Conservation (phyloP, 2,888 invertebrate species). For the Leptinotarsa juncta region DNA sequence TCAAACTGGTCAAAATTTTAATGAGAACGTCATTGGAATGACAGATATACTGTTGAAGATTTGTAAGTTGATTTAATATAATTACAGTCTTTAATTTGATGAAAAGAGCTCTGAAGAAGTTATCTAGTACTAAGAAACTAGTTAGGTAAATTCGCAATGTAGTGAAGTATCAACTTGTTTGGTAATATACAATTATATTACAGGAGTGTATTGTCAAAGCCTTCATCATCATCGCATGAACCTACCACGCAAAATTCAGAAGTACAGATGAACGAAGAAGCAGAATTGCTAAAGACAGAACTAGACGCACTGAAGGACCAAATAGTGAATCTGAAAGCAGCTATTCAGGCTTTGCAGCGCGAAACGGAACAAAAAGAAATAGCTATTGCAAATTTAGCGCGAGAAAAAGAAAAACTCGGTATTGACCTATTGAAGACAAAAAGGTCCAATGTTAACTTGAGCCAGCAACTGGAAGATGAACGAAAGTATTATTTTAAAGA, state of each 20-base stretch:
- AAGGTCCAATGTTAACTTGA: constrained; percentile 66
- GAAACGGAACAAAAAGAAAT: constrained; percentile 67
- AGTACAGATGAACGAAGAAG: constrained; percentile 45
- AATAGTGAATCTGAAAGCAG: constrained; percentile 65
- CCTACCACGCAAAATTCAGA: constrained; percentile 36
- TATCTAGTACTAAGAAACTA: constrained; percentile 54
- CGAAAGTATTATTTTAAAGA: constrained; percentile 69
- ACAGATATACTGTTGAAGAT: constrained; percentile 37
- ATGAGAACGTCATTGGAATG: constrained; percentile 39
- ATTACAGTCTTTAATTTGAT: constrained; percentile 44
- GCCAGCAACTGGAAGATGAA: constrained; percentile 70
- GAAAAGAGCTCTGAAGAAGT: constrained; percentile 55
- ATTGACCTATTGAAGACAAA: constrained; percentile 67
- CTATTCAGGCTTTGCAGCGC: constrained; percentile 65
- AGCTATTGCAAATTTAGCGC: constrained; percentile 65
- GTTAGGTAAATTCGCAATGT: constrained; percentile 52
- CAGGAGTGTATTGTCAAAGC: constrained; percentile 54
- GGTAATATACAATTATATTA: constrained; percentile 28
- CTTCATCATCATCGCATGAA: constrained; percentile 44
- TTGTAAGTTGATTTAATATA: constrained; percentile 35
- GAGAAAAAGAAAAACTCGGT: constrained; percentile 69
- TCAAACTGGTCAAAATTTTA: constrained; percentile 39
- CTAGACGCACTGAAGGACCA: constrained; percentile 60
- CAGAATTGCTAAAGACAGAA: constrained; percentile 52
- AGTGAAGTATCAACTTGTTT: background rate